These are phyloP conservation scores for Copsychus sechellarum DNA, from an alignment of 2,113 vertebrate species.

Conservation along the genomic window DNA sequence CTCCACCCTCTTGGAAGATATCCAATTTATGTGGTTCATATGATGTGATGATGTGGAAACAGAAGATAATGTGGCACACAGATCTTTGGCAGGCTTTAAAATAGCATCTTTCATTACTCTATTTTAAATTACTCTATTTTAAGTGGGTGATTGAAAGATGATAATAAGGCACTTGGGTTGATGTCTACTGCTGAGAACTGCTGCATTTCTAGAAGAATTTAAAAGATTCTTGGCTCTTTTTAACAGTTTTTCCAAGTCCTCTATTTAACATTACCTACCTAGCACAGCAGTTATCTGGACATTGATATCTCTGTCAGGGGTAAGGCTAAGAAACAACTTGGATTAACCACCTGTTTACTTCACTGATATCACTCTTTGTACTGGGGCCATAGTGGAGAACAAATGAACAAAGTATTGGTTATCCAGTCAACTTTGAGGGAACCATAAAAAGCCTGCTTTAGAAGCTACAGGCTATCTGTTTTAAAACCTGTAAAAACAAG, in stretches of 20 bases:
- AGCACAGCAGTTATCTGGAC: neutral
- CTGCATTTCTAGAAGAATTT: neutral
- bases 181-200: neutral
- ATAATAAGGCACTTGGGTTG: neutral
- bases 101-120: neutral
- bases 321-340: neutral
- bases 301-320: neutral
- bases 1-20: neutral
- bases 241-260: neutral
- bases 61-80: neutral
- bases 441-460: neutral
- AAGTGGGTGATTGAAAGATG: neutral
- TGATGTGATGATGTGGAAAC: slow-evolving; percentile 1
- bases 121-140: neutral
- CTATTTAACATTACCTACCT: neutral
- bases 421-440: neutral
- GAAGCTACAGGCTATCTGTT: neutral
- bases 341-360: neutral
- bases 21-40: neutral
- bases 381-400: neutral
- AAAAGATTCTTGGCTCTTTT: neutral
- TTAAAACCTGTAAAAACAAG: neutral
- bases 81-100: slow-evolving; percentile 17
- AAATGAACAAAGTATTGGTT: neutral
- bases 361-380: neutral